Percentiles rank a stretch among this genome's conserved stretches.
These are phyloP conservation scores for Synergus gifuensis DNA, from an alignment of 2,888 invertebrate species.

Conservation along the genomic window DNA sequence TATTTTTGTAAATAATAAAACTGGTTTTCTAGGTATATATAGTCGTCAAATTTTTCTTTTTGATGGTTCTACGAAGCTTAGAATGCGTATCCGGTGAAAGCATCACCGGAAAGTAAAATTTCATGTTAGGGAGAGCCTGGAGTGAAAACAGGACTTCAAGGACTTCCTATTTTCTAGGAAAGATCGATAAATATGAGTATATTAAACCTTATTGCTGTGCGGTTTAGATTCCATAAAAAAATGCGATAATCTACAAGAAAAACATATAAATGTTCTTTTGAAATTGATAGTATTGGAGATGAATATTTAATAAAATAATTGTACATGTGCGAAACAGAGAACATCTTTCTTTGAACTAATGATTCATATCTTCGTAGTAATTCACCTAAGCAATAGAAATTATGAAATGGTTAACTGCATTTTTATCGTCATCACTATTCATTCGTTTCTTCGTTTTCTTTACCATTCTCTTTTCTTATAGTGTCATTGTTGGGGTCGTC, in stretches of 20 bases:
- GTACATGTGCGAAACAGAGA: too few species aligned
- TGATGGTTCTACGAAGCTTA: neutral
- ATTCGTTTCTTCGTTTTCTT: neutral
- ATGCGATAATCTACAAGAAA: neutral
- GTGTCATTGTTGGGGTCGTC: conserved; percentile 10
- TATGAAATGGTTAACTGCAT: neutral
- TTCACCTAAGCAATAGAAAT: neutral
- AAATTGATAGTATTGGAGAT: too few species aligned
- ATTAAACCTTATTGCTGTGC: neutral
- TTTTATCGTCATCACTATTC: neutral
- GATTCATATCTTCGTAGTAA: neutral
- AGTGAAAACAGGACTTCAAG: neutral
- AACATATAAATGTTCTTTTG: neutral
- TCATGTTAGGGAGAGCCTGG: neutral
- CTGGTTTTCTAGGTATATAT: neutral
- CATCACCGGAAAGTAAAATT: neutral
- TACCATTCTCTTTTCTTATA: conserved; percentile 17
- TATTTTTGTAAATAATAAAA: conserved; percentile 8
- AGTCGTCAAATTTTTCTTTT: neutral
- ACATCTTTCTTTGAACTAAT: neutral
- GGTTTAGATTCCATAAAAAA: neutral
- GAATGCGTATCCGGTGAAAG: neutral
- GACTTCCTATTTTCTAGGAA: neutral
- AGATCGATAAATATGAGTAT: neutral
- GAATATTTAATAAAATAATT: too few species aligned